Base-by-base conservation (phyloP, 2,797 vertebrate genomes). In the Allobates femoralis region DNA sequence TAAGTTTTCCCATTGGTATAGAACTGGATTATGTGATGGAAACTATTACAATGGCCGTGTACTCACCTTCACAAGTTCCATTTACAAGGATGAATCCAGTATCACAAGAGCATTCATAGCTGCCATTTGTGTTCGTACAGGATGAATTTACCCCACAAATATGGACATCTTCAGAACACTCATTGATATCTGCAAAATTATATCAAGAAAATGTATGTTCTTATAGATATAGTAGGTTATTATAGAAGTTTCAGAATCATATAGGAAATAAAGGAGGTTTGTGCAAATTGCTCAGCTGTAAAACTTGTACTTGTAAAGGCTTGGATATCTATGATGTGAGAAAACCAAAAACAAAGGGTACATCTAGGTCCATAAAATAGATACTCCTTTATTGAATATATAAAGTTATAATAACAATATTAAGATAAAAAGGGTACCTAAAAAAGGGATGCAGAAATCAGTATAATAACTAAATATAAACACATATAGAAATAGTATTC, bases 181-280 rank as follows among this genome's bases (percentile, higher is more conserved):
- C 87, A 85, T 88, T n/a, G 15, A 88, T 88, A 81, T 88, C 87
- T 88, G 71, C 7, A 88, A 81, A 32, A 86, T 34, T 23, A 16
- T 50, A 75, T 3, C 53, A 74, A 64, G 21, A 53, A 71, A 10
- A 69, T 82, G 15, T 15, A 26, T 26, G 26, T 74, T 7, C 4
- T 37, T 19, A 11, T 4, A 69, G 15, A 67, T 21, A 34, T 18
- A 19, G 18, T 67, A 34, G 16, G 32, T 30, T 3, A 6, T 8
- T 34, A 2, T 34, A 34, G 30, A 37, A 37, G 32, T 19, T 23
- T 0, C 3, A 21, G 19, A 3, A 6, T 12, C 2, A 34, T 21
- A 28, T 11, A 23, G 1, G 26, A 2, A 37, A 23, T 67, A 32
- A 64, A 28, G 18, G 34, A 32, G 30, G 5, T 18, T 19, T 3